Base-by-base conservation (phyloP, 2,113 vertebrate genomes). In the Globicephala melas region DNA sequence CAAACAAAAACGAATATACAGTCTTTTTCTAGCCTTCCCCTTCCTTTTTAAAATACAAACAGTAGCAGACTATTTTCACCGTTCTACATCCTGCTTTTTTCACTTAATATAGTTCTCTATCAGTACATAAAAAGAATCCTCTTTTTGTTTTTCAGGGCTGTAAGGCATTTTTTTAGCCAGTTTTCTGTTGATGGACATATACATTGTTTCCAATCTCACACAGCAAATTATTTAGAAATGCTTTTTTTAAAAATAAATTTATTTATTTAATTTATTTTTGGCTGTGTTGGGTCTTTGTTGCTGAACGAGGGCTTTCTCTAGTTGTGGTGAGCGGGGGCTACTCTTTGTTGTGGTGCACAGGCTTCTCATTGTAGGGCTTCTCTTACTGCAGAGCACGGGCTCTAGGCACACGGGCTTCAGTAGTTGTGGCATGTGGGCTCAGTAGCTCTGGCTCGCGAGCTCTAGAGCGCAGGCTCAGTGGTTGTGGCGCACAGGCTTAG, bases 151-250 rank as follows among this genome's bases (percentile, higher is more conserved):
- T 81, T 87, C 23, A 86, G 4, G 77, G 55, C 8, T 53, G 1
- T 58, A 84, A 77, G 58, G 17, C 50, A 60, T 25, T 80, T 77
- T 94, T 70, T 67, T n/a, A 80, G 23, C 5, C 58, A 91, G 33
- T 90, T 92, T 36, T 36, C 23, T 86, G 80, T 3, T 62, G 47
- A 79, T 84, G n/a, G 68, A 73, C 23, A 79, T 44, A 67, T 13
- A 74, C 13, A 9, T 8, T 92, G 15, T 79, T 91, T 88, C 41
- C 28, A 84, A 62, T 68, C n/a, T 97, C 47, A 94, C 3, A 31
- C 17, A 11, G 25, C 23, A 79, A 84, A 74, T 88, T 93, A 68
- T 68, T 97, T 93, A 90, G 44, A 96, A 90, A 76, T 67, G 47
- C 21, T 94, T 87, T 95, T 53, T 53, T 6, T 0, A 5, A 17